Evolutionary conservation across 1,140 invertebrate genomes (phyloP), one percentile per base, ranked within the genome.

Genomic region (Oncopeltus fasciatus): DNA sequence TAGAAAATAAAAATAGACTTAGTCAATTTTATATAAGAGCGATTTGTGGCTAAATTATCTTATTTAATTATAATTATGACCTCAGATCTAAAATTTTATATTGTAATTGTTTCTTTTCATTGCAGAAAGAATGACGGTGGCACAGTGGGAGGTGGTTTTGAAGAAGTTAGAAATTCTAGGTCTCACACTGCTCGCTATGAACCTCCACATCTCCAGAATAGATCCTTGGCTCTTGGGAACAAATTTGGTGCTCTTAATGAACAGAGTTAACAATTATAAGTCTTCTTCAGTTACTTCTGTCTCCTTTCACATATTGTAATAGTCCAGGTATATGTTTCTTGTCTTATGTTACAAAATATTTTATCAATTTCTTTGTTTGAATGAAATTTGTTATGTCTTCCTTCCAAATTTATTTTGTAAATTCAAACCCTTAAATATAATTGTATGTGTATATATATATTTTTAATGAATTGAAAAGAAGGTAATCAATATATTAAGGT

Each of bases 211-310:
- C n/a, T 57, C 11, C 59, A 56, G 44, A 27, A 28, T 16, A 58
- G 60, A n/a, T 51, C 43, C 38, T 61, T 68, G 28, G 27, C 65
- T 16, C 66, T 68, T 18, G 67, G 66, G 18, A 68, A 68, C 51
- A 68, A 68, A 56, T 68, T 60, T 53, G 67, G 62, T 12, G 65
- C 66, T 59, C 49, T 68, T 18, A 65, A 64, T 20, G 66, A 67
- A 47, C 64, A 67, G 57, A 67, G 66, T 62, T 67, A 64, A 67
- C 49, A 26, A 38, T 14, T 38, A 8, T 38, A 38, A 38, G 14
- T 38, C 31, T 5, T 14, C 5, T 38, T 14, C 31, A 38, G 31
- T 8, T 38, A 14, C 14, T n/a, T 14, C 14, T 38, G 31, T 38
- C 31, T 38, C 31, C 31, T 38, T 38, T 38, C 14, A 38, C n/a